These are phyloP conservation scores for Nysson spinosus DNA, from an alignment of 2,888 invertebrate genomes.

Conservation along the genomic window DNA sequence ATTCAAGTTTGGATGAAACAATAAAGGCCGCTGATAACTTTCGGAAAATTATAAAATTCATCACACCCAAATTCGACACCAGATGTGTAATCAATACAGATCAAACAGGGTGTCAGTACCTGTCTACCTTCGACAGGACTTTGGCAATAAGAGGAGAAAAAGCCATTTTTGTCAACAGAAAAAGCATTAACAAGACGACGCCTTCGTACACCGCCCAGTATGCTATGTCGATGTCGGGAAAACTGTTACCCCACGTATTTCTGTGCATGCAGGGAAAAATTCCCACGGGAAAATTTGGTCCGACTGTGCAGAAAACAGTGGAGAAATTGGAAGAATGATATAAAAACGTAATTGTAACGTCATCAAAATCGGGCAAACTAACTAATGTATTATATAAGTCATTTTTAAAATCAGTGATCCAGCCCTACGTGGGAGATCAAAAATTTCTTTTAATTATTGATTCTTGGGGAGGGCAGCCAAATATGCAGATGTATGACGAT, in stretches of 20 bases:
- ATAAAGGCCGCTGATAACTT: too few relatives aligned
- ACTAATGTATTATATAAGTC: background rate
- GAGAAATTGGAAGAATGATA: background rate
- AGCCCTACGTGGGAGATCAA: constrained; percentile 32
- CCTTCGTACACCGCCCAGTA: constrained; percentile 53
- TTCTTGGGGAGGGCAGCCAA: constrained; percentile 47
- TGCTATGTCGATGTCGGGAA: constrained; percentile 29
- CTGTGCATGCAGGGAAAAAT: constrained; percentile 50
- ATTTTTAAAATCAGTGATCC: constrained; percentile 9
- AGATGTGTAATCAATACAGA: constrained; percentile 23
- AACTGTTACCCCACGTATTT: constrained; percentile 44
- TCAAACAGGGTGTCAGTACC: constrained; percentile 38
- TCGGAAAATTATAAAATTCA: too few relatives aligned
- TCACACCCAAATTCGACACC: too few relatives aligned
- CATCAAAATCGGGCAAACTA: constrained; percentile 50
- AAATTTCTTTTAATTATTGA: constrained; percentile 44
- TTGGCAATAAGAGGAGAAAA: constrained; percentile 22
- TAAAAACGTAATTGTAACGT: too few relatives aligned
- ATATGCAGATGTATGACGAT: constrained; percentile 28
- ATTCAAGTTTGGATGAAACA: too few relatives aligned
- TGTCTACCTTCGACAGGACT: constrained; percentile 30
- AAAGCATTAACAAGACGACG: constrained; percentile 39
- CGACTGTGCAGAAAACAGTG: constrained; percentile 4
- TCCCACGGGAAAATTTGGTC: constrained; percentile 19
- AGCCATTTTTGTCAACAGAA: constrained; percentile 27